These are phyloP conservation scores for Pogonocichla stellata DNA, from an alignment of 2,113 vertebrate genomes.

Conservation along the genomic window DNA sequence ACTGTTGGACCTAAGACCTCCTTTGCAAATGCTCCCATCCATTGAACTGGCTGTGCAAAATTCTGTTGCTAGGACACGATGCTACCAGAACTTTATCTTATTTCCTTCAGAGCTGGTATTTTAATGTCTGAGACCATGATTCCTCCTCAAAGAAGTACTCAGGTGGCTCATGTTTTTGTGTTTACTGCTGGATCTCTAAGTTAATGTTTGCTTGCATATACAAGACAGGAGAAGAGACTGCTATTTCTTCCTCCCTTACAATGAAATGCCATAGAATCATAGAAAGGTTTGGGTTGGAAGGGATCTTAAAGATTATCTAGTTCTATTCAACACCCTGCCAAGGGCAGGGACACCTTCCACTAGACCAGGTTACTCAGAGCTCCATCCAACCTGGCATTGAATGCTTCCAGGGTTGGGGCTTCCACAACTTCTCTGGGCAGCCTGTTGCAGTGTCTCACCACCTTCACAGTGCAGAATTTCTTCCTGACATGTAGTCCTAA, in stretches of 20 bases:
- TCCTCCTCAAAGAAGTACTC: not conserved
- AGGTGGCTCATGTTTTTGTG: not conserved
- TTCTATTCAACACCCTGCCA: not conserved
- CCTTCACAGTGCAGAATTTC: not conserved
- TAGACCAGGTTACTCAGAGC: not conserved
- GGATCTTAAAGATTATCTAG: not conserved
- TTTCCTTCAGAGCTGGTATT: not conserved
- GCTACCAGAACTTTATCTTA: not conserved
- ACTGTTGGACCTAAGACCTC: not conserved
- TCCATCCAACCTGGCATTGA: fast-evolving
- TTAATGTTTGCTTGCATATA: not conserved
- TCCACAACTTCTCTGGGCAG: not conserved
- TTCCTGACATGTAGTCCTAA: not conserved
- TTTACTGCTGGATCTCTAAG: not conserved
- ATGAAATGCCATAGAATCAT: not conserved
- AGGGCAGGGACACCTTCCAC: not conserved
- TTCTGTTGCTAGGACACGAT: not conserved
- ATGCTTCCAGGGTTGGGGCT: not conserved
- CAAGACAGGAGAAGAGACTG: not conserved
- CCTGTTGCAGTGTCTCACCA: not conserved
- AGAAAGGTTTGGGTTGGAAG: not conserved
- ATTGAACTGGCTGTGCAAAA: not conserved
- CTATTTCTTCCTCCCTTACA: fast-evolving
- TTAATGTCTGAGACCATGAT: not conserved
- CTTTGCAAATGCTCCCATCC: not conserved